Evolutionary conservation across 2,113 vertebrate species (phyloP), one percentile per base, ranked within the genome.

Genomic region (Melozone crissalis): DNA sequence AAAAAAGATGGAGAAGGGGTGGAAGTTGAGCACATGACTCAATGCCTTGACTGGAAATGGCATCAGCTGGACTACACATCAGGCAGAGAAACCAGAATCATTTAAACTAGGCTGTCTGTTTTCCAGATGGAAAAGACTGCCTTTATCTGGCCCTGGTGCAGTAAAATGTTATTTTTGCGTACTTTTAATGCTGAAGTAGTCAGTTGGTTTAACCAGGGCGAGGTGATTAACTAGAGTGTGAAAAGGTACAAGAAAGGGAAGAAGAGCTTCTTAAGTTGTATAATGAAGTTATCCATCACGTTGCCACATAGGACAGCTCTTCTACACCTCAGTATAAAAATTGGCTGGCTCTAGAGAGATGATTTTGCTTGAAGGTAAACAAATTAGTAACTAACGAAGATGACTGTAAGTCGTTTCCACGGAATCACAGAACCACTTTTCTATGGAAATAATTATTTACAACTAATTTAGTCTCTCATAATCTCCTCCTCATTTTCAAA

Each of bases 231-330:
- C 82, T 62, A 83, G 93, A 82, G 33, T 68, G 49, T 65, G 75
- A 87, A 93, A 94, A 91, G n/a, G 87, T 95, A 96, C 94, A 96
- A 95, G 95, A 90, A 96, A 97, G 74, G 78, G 74, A 97, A 95
- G 84, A 93, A 96, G 81, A 74, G 84, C 93, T 83, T 80, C 75
- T 87, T 81, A 92, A 91, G 62, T 72, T 82, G 31, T 81, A 28
- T 97, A 96, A 92, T 91, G 89, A 94, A 80, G 71, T 94, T 94
- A 94, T 96, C 92, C 93, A 96, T 97, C 95, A 96, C 51, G 0
- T 74, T 96, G 93, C 91, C 90, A 87, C 41, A 17, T 7, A 63
- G 58, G 79, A 79, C 78, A 87, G 93, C 66, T 93, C 73, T 88
- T 90, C 86, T 85, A 52, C 67, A 67, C 73, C 24, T 72, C 77